Evolutionary conservation across 2,888 invertebrate species (phyloP).

Genomic region (Aromia moschata): DNA sequence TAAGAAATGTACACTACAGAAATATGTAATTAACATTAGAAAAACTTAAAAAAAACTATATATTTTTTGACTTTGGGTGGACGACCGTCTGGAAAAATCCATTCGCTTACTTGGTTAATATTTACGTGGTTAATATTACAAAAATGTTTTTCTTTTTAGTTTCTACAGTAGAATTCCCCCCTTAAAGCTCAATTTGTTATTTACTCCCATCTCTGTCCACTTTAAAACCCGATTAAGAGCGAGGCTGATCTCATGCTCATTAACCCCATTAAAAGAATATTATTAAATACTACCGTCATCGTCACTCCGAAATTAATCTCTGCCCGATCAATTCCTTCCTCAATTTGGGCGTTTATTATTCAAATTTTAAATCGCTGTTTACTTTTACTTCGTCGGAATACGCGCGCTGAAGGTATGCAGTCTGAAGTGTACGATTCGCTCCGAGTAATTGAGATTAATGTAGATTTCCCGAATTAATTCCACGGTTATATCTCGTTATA

Average conservation of each 20-base stretch:
- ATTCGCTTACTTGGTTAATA: too few relatives aligned
- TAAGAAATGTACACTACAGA: too few relatives aligned
- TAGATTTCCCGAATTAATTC: slow-evolving; percentile 20
- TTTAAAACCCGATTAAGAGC: too few relatives aligned
- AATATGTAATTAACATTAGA: too few relatives aligned
- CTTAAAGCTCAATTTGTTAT: too few relatives aligned
- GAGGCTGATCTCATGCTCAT: slow-evolving; percentile 32
- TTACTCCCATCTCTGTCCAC: too few relatives aligned
- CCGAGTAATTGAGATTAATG: slow-evolving; percentile 15
- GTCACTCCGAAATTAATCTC: slow-evolving; percentile 1
- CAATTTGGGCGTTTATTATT: slow-evolving; percentile 6
- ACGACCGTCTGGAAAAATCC: too few relatives aligned
- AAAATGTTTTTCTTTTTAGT: too few relatives aligned
- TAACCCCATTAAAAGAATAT: slow-evolving; percentile 28
- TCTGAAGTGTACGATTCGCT: slow-evolving; percentile 10
- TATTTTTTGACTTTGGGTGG: too few relatives aligned
- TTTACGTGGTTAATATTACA: too few relatives aligned
- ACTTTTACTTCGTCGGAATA: background rate
- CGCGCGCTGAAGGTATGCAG: slow-evolving; percentile 3
- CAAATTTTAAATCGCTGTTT: slow-evolving; percentile 5
- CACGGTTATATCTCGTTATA: slow-evolving; percentile 1
- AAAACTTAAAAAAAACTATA: too few relatives aligned
- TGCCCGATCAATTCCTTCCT: background rate
- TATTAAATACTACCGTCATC: background rate
- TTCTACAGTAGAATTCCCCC: too few relatives aligned